Percentiles rank a stretch among this genome's conserved stretches.
Conservation (phyloP, 2,797 vertebrate genomes). For the Anas acuta region DNA sequence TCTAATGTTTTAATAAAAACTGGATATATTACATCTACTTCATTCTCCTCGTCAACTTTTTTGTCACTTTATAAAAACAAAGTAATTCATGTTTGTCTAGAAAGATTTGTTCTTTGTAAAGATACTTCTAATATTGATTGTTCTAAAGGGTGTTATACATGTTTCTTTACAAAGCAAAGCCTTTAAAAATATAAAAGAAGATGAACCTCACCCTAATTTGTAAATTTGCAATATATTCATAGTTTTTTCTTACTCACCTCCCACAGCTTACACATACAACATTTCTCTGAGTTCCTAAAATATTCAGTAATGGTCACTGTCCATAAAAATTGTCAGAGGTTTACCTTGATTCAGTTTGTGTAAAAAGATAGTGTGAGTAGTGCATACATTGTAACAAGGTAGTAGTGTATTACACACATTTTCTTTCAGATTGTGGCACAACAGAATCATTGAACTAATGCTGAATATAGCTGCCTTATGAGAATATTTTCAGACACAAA, state of each 20-base stretch:
- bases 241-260: background rate
- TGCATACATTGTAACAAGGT: too few relatives aligned
- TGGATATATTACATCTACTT: conserved; percentile 55
- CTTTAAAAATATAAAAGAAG: background rate
- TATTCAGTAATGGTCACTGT: background rate
- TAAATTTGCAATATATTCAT: background rate
- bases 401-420: too few relatives aligned
- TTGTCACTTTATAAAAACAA: conserved; percentile 64
- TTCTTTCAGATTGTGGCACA: background rate
- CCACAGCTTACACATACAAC: background rate
- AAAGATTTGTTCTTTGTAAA: conserved; percentile 61
- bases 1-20: conserved; percentile 58
- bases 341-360: background rate
- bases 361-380: background rate
- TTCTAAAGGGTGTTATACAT: background rate
- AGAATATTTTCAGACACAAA: background rate
- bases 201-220: background rate
- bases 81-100: conserved; percentile 53
- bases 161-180: background rate
- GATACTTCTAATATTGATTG: conserved; percentile 45
- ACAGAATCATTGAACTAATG: background rate
- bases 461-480: background rate
- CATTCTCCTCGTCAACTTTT: conserved; percentile 48
- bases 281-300: background rate
- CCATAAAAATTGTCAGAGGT: background rate